Evolutionary conservation across 92 coral and sea anemone species (phyloP).

Genomic region (Umimayanthus chanpuru): DNA sequence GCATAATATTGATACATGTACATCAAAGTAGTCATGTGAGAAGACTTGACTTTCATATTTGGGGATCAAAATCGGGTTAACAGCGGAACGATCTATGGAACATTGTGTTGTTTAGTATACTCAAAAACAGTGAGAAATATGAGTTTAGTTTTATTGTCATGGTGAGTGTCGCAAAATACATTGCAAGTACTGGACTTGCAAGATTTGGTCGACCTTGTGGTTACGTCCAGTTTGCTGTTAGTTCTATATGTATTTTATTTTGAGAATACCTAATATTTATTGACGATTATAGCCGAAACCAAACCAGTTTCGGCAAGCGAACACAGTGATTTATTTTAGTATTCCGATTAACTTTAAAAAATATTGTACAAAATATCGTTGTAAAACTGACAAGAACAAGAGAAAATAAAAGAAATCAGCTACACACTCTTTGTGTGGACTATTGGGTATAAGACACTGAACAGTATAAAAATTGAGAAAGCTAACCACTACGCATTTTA

Average conservation of each 20-base stretch:
- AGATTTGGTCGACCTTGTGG: neutral
- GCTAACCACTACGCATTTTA: no score
- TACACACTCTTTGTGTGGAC: neutral
- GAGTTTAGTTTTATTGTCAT: neutral
- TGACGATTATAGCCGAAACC: neutral
- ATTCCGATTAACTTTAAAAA: neutral
- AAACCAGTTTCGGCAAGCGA: neutral
- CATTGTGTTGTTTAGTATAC: neutral
- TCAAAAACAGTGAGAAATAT: neutral
- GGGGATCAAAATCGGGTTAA: neutral
- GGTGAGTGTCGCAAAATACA: neutral
- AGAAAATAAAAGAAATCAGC: neutral
- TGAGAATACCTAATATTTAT: slow-evolving; percentile 22
- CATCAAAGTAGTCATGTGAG: neutral
- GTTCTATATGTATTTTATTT: slow-evolving; percentile 32
- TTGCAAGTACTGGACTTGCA: neutral
- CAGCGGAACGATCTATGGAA: neutral
- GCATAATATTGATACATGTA: no score
- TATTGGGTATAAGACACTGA: no score
- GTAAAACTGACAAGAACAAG: neutral
- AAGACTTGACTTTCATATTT: no score
- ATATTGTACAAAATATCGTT: neutral
- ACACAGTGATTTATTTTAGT: slow-evolving; percentile 41
- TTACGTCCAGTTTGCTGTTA: neutral
- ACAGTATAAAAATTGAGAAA: no score